Evolutionary conservation across 1,140 invertebrate species (phyloP).

Genomic region (Heterodera schachtii): DNA sequence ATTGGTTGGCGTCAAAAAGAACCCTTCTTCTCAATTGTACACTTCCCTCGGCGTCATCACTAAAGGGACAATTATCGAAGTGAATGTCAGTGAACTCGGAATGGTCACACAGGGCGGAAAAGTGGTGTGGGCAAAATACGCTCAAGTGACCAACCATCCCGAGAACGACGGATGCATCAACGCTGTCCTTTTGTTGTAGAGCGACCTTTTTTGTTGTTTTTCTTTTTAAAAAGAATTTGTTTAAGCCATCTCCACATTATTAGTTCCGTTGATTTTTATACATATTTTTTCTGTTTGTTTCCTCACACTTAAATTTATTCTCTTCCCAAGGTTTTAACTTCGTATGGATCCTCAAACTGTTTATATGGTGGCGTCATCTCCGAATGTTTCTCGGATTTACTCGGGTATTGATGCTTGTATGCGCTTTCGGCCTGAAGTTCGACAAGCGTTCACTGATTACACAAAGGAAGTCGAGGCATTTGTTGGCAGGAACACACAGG

Average conservation of each 20-base stretch:
- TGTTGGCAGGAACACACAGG: background rate
- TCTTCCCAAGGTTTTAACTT: background rate
- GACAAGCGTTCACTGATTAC: background rate
- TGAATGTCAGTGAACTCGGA: conserved; percentile 97
- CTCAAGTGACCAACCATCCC: conserved; percentile 96
- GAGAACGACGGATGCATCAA: conserved; percentile 99
- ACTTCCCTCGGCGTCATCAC: conserved; percentile 97
- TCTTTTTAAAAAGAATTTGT: too few species aligned
- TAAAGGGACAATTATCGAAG: conserved; percentile 91
- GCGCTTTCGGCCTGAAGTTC: background rate
- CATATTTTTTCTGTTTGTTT: too few species aligned
- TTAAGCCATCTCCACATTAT: too few species aligned
- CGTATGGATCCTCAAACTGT: background rate
- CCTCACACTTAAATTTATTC: too few species aligned
- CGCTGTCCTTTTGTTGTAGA: conserved; percentile 88
- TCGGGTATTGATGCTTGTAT: background rate
- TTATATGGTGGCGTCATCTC: background rate
- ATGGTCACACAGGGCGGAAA: conserved; percentile 97
- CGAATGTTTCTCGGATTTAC: background rate
- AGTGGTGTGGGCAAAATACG: conserved; percentile 99
- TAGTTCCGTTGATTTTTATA: too few species aligned
- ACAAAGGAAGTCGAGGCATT: background rate
- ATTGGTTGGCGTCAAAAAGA: conserved; percentile 98
- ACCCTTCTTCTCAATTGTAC: conserved; percentile 94
- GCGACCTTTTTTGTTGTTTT: background rate